Evolutionary conservation across 2,888 invertebrate species (phyloP), one percentile per base, ranked within the genome.

Genomic region (Platypus cylindrus): DNA sequence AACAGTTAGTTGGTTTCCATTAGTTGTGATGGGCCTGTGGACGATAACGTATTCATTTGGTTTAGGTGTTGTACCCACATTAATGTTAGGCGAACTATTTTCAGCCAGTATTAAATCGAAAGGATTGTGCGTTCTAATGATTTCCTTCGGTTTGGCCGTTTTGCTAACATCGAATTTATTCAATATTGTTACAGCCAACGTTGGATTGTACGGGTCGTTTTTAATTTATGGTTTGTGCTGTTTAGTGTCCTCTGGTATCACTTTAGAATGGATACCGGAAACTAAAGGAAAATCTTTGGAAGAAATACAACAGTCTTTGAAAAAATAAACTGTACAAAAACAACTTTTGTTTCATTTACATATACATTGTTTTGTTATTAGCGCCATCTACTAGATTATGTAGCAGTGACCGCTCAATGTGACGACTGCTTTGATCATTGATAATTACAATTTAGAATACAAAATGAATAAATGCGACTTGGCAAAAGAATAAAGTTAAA

Each of bases 241-340:
- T 29, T 47, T 54, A 9, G 3, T 48, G 2, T 45, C 48, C 12
- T 39, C 48, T 3, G 27, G 52, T 18, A 45, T 51, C 32, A 48
- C 51, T 7, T 46, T 53, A 32, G 51, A 44, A 41, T 47, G 49
- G 37, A 45, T 59, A 12, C 56, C 56, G 2, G 57, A 59, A 41
- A 59, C 58, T 1, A 56, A 52, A 44, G 57, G 56, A 8, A 55
- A 54, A 34, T 53, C 55, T 13, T 44, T 59, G 16, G 55, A 55
- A 35, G 55, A 58, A 45, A 58, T 58, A 30, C 58, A 60, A 41
- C 53, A 56, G 36, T 33, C 43, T 13, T 44, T 58, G 8, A 56
- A 52, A 31, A 37, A 37, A 17, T 35, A 25, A 30, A 24, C n/a
- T 4, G 11, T 24, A n/a, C 4, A 4, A 3, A 24, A 4, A 24